Base-by-base conservation (phyloP, 1,140 invertebrate species). In the Neodiprion lecontei region DNA sequence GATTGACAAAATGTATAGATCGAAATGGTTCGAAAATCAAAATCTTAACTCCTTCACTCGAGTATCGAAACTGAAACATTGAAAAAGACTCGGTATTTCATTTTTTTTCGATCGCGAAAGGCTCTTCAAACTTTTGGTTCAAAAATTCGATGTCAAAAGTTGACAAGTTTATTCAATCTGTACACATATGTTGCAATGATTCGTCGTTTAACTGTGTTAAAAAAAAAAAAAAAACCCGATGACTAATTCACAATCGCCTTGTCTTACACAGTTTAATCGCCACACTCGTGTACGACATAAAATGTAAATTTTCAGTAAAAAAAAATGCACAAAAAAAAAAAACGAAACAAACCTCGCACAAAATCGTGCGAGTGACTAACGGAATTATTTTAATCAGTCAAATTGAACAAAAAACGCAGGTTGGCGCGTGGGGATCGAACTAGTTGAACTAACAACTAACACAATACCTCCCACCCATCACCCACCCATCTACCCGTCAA, bases 361-460 rank as follows among this genome's bases (percentile, higher is more conserved):
- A 40, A 61, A 61, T 61, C 17, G 17, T 5, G 53, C 53, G 53
- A 61, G 53, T 7, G 28, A 61, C 53, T 61, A 61, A 61, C 4
- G 9, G 9, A 61, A 61, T 61, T 61, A 9, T 61, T 61, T 61
- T 61, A 61, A 61, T 61, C n/a, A 61, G 53, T 61, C 53, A 9
- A 12, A 61, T 61, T 61, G n/a, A 61, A 61, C 11, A 80, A 84
- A 82, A 80, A 81, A 80, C 83, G 28, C 28, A 86, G 85, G 85
- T 85, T 86, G 84, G 84, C 83, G 80, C 85, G 83, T 86, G 84
- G 82, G 84, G 83, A 86, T 85, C 81, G 53, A 61, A 14, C 53
- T 61, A 61, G 53, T 61, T 81, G 80, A 40, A 85, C 83, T 86
- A 86, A 86, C 84, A 80, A 86, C 84, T 86, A 86, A 86, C 84